These are phyloP conservation scores for Exocentrus adspersus DNA, from an alignment of 2,888 invertebrate species.

Conservation along the genomic window DNA sequence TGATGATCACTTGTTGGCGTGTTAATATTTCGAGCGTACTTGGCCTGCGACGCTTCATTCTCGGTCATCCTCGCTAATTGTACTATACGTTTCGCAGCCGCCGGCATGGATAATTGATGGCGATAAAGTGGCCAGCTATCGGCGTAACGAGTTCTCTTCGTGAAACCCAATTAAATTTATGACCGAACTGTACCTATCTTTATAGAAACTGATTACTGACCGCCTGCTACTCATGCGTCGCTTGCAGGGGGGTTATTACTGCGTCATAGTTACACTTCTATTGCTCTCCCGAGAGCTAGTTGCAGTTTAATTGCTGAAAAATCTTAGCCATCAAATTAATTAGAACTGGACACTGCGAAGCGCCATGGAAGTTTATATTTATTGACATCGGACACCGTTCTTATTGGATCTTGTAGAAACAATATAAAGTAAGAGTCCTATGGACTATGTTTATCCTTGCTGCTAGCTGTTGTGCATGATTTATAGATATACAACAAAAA, in stretches of 20 bases:
- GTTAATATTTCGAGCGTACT: constrained; percentile 43
- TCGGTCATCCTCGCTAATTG: constrained; percentile 45
- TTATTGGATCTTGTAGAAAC: no score
- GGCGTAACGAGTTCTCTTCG: constrained; percentile 48
- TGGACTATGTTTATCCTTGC: no score
- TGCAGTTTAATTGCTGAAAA: constrained; percentile 14
- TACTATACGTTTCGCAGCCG: constrained; percentile 46
- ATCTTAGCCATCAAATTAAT: neutral
- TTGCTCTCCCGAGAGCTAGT: constrained; percentile 15
- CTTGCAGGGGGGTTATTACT: constrained; percentile 11
- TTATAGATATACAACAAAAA: no score
- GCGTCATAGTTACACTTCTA: constrained; percentile 6
- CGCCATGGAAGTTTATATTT: no score
- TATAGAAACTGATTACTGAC: constrained; percentile 47
- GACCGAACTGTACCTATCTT: constrained; percentile 47
- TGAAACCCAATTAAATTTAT: constrained; percentile 51
- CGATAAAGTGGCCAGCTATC: constrained; percentile 51
- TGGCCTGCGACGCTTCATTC: constrained; percentile 36
- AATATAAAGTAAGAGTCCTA: no score
- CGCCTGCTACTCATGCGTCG: constrained; percentile 37
- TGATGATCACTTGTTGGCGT: constrained; percentile 27
- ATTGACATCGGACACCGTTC: no score
- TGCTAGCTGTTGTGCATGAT: no score
- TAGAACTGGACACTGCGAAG: neutral
- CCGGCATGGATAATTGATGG: constrained; percentile 50